Base-by-base conservation (phyloP, 2,797 vertebrate genomes). In the Gallinago stenura region DNA sequence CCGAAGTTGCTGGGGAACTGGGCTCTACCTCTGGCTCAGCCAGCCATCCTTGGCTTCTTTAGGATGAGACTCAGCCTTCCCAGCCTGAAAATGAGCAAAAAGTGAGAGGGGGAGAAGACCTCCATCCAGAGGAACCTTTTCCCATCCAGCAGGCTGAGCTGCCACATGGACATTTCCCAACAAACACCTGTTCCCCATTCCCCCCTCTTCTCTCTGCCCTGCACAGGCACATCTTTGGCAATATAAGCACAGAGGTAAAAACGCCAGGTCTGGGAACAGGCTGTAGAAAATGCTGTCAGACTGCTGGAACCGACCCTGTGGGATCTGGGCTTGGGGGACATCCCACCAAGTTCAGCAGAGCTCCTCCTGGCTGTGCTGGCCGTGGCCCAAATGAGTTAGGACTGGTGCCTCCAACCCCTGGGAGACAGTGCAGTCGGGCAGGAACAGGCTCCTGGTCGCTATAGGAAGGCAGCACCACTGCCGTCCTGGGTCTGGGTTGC, bases 401-500 rank as follows among this genome's bases (percentile, higher is more conserved):
- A 22, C 6, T 10, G 24, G 37, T 45, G 33, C 37, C 18, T 91
- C 56, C 41, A n/a, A 66, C 7, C n/a, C 21, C 31, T n/a, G 24
- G 66, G 25, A 79, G 68, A 28, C 28, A n/a, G 45, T 12, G 35
- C 37, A 43, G 65, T 7, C 0, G 1, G 33, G 53, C 41, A 79
- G 80, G 41, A 85, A 61, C 60, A 87, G 57, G 54, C 16, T 93
- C 48, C 70, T 57, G 45, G 54, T 80, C 1, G 1, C 85, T 96
- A 94, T 1, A 50, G 31, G 60, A 35, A 64, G 26, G 94, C 22
- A 84, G 73, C 43, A 54, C 7, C 81, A 33, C 33, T 37, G 58
- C 22, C 35, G 4, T 37, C 58, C 58, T 60, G 58, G 35, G 98
- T 97, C 17, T 87, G 97, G 88, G 95, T 98, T 72, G 98, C 98